Evolutionary conservation across 23 tunicate genomes (phyloP), one percentile per base, ranked within the genome.

Genomic region (Halocynthia aurantium): DNA sequence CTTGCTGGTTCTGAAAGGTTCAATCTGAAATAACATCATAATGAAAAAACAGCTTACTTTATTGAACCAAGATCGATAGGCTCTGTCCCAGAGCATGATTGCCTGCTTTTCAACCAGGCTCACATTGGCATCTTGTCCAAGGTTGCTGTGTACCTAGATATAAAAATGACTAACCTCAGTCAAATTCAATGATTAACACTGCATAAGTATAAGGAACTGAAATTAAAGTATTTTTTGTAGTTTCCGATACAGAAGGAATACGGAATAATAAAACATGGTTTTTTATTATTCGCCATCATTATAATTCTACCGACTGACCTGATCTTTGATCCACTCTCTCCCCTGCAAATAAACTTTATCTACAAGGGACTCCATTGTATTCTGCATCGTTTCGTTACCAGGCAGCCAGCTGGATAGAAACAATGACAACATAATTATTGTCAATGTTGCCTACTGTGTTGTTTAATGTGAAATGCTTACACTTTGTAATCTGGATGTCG

Each of bases 291-390:
- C 44, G 44, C 44, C 4, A 31, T 31, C 44, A 31, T 31, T 31
- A 31, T 31, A 60, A 17, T 60, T 60, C 4, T 60, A 17, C 17
- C 4, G 64, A 0, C 67, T 7, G 8, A 22, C 58, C 65, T 82
- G 80, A 12, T 77, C 10, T 61, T 89, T 89, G 18, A 92, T 87
- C 88, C 87, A 92, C 31, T 92, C 98, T 61, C 90, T 69, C 31
- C 91, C 98, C 73, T 92, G 84, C n/a, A 80, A 18, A 80, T 86
- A 92, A 40, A 82, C 88, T 19, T 57, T 86, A 49, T 86, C 92
- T 17, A 92, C 98, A 52, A 86, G 51, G 10, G 98, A 82, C 61
- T 83, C 87, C 82, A 92, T 75, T 6, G 92, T 70, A 44, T 78
- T 83, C 9, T 81, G 85, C 85, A 92, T 78, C 8, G 84, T 75